Percentiles rank a stretch among this genome's conserved stretches.
Evolutionary conservation across 2,113 vertebrate species (phyloP).

Genomic region (Sus scrofa): DNA sequence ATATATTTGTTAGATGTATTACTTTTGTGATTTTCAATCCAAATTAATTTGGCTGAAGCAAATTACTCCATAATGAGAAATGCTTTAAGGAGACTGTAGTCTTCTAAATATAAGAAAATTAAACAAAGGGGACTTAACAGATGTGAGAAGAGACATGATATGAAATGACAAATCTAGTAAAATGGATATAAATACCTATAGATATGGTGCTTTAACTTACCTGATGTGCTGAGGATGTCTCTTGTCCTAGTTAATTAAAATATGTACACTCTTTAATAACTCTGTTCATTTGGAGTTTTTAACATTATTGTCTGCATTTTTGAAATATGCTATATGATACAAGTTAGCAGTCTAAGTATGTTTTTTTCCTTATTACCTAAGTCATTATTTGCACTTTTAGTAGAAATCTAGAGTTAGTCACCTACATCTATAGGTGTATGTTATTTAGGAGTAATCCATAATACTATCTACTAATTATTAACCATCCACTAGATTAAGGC

Average conservation of each 20-base stretch:
- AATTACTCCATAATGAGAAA: background rate
- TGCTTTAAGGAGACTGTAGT: background rate
- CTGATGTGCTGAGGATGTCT: background rate
- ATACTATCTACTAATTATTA: background rate
- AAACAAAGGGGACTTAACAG: background rate
- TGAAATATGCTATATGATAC: background rate
- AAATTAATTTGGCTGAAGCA: background rate
- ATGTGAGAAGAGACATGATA: background rate
- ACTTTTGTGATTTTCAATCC: background rate
- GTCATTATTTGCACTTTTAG: background rate
- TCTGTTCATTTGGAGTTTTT: background rate
- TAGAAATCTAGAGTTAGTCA: slow-evolving; percentile 41
- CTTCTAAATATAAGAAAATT: background rate
- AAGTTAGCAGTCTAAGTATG: background rate
- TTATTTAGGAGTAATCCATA: background rate
- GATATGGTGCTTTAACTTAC: background rate
- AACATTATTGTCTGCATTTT: background rate
- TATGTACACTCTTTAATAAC: background rate
- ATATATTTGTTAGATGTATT: background rate
- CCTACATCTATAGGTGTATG: background rate
- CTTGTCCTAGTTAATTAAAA: slow-evolving; percentile 9
- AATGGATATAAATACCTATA: background rate
- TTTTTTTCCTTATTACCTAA: background rate
- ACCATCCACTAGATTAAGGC: background rate
- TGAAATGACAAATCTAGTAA: background rate